Base-by-base conservation (phyloP, 2,113 vertebrate genomes). In the Lathamus discolor region DNA sequence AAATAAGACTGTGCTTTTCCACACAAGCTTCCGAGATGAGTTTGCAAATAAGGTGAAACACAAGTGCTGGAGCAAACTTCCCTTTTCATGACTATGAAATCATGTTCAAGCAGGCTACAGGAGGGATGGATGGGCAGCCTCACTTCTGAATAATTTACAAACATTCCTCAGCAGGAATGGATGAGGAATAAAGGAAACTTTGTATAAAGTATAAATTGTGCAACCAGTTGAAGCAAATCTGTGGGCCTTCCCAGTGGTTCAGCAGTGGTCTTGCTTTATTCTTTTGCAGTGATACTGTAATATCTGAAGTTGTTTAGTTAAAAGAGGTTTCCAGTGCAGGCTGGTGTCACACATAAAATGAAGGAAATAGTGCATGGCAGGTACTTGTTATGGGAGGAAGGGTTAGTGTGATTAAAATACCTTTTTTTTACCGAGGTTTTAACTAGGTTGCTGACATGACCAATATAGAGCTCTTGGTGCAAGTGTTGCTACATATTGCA, bases 401-500 rank as follows among this genome's bases (percentile, higher is more conserved):
- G 28, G 24, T 66, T 75, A 79, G 18, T 72, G 63, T 35, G 68
- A 23, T 18, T 44, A 33, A 39, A 59, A 46, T 55, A 44, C 25
- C 41, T 28, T 72, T 20, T 20, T 61, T 83, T 55, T 41, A 35
- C 41, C 15, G 13, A 73, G 28, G 10, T 44, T 72, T 84, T 62
- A 44, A 29, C 24, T 51, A 22, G 14, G 3, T 62, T 77, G 52
- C 68, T 72, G 11, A 20, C n/a, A 25, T 54, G 52, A 68, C 20
- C n/a, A 49, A 11, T 62, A 12, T 2, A 44, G 43, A 61, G 39
- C 17, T 49, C 31, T 54, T 59, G n/a, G 39, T 68, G 27, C 57
- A 72, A 87, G 37, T 0, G 0, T 43, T 70, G 18, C 27, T 63
- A 33, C 1, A 0, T 35, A 35, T 27, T 72, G 9, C 2, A 0